Conservation (phyloP, 2,888 invertebrate species). For the Yponomeuta malinellus region DNA sequence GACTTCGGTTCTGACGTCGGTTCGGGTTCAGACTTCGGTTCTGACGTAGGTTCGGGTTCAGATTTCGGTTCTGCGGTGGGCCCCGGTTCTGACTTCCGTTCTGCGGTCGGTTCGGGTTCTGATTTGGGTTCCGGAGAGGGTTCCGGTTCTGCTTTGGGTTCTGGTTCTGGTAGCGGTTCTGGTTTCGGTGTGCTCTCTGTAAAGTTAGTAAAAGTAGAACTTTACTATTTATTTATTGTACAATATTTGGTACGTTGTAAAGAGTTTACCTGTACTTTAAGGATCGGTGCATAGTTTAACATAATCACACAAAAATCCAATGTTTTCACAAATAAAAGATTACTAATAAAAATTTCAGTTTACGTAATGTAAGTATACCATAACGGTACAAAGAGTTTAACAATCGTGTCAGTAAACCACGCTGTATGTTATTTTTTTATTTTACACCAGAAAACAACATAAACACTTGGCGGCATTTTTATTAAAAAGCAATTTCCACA, state of each 20-base stretch:
- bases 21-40: slow-evolving; percentile 28
- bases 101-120: slow-evolving; percentile 53
- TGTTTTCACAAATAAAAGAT: too few species aligned
- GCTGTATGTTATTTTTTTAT: too few species aligned
- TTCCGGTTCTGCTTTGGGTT: slow-evolving; percentile 47
- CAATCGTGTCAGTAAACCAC: too few species aligned
- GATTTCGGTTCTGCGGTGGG: slow-evolving; percentile 45
- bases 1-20: slow-evolving; percentile 47
- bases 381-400: too few species aligned
- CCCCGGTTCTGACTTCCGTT: slow-evolving; percentile 51
- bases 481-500: too few species aligned
- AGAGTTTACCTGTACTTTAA: too few species aligned
- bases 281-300: too few species aligned
- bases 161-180: slow-evolving; percentile 28
- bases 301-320: too few species aligned
- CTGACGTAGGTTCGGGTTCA: slow-evolving; percentile 22
- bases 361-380: too few species aligned
- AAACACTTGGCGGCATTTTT: too few species aligned
- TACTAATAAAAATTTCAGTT: too few species aligned
- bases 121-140: slow-evolving; percentile 51
- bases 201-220: neutral
- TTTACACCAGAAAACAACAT: too few species aligned
- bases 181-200: slow-evolving; percentile 42
- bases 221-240: neutral
- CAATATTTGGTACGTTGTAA: neutral